Evolutionary conservation across 92 coral and sea anemone genomes (phyloP).

Genomic region (Zoanthus gigantus): DNA sequence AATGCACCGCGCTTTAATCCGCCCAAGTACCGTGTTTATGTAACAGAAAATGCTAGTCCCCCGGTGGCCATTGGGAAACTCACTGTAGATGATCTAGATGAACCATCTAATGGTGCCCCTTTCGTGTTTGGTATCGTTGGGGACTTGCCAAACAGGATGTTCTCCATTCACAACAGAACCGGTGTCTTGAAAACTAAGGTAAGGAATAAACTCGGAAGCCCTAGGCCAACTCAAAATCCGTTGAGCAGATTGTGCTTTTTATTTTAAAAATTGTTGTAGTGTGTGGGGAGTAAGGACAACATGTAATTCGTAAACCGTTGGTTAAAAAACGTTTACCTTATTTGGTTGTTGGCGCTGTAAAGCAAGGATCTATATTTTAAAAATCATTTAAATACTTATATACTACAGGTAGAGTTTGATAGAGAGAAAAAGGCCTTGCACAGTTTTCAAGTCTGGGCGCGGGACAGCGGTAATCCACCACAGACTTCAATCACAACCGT

Average conservation of each 20-base stretch:
- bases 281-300: too few relatives aligned
- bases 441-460: conserved; percentile 71
- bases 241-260: too few relatives aligned
- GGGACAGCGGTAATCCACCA: conserved; percentile 79
- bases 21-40: conserved; percentile 61
- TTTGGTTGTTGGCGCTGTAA: too few relatives aligned
- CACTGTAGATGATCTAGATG: conserved; percentile 87
- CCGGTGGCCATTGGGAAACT: conserved; percentile 72
- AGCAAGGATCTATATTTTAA: too few relatives aligned
- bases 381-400: not conserved
- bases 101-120: conserved; percentile 83
- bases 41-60: conserved; percentile 78
- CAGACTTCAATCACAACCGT: conserved; percentile 59
- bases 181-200: conserved; percentile 41
- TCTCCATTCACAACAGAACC: conserved; percentile 38
- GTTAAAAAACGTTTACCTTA: too few relatives aligned
- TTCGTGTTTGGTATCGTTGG: conserved; percentile 74
- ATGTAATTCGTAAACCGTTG: too few relatives aligned
- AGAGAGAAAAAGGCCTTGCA: conserved; percentile 76
- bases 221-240: too few relatives aligned
- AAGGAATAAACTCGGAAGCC: not conserved
- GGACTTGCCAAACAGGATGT: not conserved
- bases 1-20: conserved; percentile 87
- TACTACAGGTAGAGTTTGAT: conserved; percentile 64
- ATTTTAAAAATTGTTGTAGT: too few relatives aligned